These are phyloP conservation scores for Vimba vimba DNA, from an alignment of 2,113 vertebrate genomes.

Conservation along the genomic window DNA sequence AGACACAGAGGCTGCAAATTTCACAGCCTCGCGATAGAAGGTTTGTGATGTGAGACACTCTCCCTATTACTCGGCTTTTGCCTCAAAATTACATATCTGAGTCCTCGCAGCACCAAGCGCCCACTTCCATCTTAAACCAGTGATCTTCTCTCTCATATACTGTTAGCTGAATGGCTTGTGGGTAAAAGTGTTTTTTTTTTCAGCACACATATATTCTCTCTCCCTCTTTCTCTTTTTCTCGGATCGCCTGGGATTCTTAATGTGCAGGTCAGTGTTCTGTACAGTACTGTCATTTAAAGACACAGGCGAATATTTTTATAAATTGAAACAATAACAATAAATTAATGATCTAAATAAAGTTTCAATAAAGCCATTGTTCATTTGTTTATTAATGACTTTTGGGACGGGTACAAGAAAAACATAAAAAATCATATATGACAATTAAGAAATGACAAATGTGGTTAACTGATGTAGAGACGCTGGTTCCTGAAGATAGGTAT, in stretches of 20 bases:
- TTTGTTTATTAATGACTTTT: too few relatives aligned
- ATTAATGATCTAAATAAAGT: too few relatives aligned
- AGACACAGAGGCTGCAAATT: slow-evolving; percentile 59
- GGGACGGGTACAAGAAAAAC: too few relatives aligned
- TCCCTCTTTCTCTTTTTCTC: slow-evolving; percentile 43
- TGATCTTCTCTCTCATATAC: slow-evolving; percentile 22
- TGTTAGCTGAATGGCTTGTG: slow-evolving; percentile 1
- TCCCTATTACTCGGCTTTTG: slow-evolving; percentile 32
- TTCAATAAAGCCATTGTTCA: too few relatives aligned
- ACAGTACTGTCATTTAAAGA: background rate
- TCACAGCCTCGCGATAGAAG: slow-evolving; percentile 56
- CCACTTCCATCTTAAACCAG: slow-evolving; percentile 20
- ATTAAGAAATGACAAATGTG: too few relatives aligned
- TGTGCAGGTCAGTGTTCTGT: slow-evolving; percentile 2
- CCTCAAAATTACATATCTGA: slow-evolving; percentile 44
- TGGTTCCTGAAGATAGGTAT: too few relatives aligned
- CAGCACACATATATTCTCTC: background rate
- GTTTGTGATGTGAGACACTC: slow-evolving; percentile 61
- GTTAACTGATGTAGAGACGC: too few relatives aligned
- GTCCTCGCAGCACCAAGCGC: background rate
- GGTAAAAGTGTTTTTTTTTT: background rate
- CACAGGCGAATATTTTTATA: too few relatives aligned
- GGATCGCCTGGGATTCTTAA: background rate
- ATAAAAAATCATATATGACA: background rate
- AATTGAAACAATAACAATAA: too few relatives aligned